A percentile compares a stretch with the other conserved stretches of the same genome.
Evolutionary conservation across 2,797 vertebrate genomes (phyloP).

Genomic region (Poeciliopsis presidionis): DNA sequence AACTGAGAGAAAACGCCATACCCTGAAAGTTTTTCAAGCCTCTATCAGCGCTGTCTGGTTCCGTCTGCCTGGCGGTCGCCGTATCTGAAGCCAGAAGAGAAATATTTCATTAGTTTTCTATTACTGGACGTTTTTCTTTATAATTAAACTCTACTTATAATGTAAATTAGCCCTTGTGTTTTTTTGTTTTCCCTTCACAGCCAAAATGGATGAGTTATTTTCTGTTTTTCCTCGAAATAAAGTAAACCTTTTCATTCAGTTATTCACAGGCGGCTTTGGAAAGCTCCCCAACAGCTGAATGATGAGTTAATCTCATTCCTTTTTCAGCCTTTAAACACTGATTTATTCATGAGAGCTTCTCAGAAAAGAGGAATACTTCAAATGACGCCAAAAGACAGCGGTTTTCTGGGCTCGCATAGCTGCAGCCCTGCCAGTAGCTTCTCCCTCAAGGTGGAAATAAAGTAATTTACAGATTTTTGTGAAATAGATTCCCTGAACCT

Average conservation of each 20-base stretch:
- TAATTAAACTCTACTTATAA: slow-evolving; percentile 19
- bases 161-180: slow-evolving; percentile 10
- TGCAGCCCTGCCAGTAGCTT: slow-evolving; percentile 20
- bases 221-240: slow-evolving; percentile 8
- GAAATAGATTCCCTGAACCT: slow-evolving; percentile 16
- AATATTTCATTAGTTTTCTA: not conserved
- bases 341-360: slow-evolving; percentile 48
- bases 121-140: not conserved
- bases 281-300: slow-evolving; percentile 12
- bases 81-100: not conserved
- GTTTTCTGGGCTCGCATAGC: not conserved
- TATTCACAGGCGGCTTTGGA: slow-evolving; percentile 25
- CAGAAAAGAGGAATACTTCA: slow-evolving; percentile 17
- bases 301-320: slow-evolving; percentile 44
- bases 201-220: not conserved
- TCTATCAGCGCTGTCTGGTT: slow-evolving; percentile 11
- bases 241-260: slow-evolving; percentile 9
- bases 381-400: slow-evolving; percentile 17
- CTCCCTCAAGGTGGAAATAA: slow-evolving; percentile 13
- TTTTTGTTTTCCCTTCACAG: slow-evolving; percentile 10
- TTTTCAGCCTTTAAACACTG: slow-evolving; percentile 31
- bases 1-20: slow-evolving; percentile 32
- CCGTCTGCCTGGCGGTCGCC: not conserved
- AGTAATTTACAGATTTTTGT: not conserved
- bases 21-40: slow-evolving; percentile 30